phyloP scores from a whole-genome alignment of 2,113 vertebrate species.

The Callaeas wilsoni region DNA sequence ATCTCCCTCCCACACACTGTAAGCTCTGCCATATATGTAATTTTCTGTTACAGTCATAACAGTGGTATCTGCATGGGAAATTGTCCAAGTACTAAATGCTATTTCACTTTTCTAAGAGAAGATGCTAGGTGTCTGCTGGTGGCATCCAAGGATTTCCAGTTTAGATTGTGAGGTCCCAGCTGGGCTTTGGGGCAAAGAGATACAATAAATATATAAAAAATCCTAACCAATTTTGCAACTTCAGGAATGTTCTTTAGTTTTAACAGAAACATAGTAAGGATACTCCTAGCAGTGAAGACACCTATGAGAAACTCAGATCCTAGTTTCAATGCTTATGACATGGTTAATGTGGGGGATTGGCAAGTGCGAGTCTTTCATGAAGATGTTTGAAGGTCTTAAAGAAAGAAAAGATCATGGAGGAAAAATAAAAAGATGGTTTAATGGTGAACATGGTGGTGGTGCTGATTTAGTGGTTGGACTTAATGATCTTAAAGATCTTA shows the following conservation, averaged over 20 bases:
- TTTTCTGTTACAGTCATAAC: not conserved
- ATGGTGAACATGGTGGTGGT: not conserved
- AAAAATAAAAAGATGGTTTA: not conserved
- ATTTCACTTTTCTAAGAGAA: not conserved
- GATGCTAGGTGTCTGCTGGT: not conserved
- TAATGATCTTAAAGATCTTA: not conserved
- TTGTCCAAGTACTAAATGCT: not conserved
- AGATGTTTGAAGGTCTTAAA: not conserved
- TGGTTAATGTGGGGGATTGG: not conserved
- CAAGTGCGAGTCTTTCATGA: not conserved
- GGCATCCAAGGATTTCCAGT: not conserved
- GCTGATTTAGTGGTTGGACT: not conserved
- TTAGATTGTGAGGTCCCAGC: not conserved
- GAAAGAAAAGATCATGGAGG: not conserved
- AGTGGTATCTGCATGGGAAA: not conserved
- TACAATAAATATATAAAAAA: not conserved
- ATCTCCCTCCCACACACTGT: not conserved
- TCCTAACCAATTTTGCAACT: not conserved
- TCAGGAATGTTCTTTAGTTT: not conserved
- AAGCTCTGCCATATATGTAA: not conserved
- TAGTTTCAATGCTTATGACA: not conserved
- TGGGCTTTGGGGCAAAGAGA: not conserved
- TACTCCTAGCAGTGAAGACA: not conserved
- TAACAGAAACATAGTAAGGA: not conserved
- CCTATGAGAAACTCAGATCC: not conserved